Evolutionary conservation across 1,140 invertebrate species (phyloP).

Genomic region (Brachionus asplanchnoidis): DNA sequence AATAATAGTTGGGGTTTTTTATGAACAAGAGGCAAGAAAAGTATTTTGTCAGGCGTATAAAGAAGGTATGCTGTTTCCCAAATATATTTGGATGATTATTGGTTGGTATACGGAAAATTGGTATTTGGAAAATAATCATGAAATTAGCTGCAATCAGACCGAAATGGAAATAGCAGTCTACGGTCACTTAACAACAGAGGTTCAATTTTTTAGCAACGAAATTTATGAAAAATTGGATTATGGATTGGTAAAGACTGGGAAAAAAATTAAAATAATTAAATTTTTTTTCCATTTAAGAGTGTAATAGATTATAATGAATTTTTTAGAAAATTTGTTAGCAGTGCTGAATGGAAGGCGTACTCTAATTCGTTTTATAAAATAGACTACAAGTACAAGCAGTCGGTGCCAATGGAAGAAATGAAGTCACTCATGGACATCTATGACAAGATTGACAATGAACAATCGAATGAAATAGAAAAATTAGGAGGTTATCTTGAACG

Average conservation of each 20-base stretch:
- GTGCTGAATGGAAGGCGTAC: background rate
- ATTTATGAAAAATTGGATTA: slow-evolving; percentile 33
- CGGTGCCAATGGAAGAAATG: slow-evolving; percentile 12
- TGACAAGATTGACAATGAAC: slow-evolving; percentile 23
- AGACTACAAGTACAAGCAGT: slow-evolving; percentile 28
- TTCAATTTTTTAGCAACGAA: slow-evolving; percentile 51
- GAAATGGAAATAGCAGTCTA: slow-evolving; percentile 86
- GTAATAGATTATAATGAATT: background rate
- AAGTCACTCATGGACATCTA: slow-evolving; percentile 42
- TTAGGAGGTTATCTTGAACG: slow-evolving; percentile 86
- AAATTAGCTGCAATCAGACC: slow-evolving; percentile 82
- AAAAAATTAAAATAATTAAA: background rate
- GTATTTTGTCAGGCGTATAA: slow-evolving; percentile 85
- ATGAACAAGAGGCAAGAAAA: slow-evolving; percentile 86
- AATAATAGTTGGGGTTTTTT: slow-evolving; percentile 95
- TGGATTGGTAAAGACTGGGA: background rate
- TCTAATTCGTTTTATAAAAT: background rate
- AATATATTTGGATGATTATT: slow-evolving; percentile 99
- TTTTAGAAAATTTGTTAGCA: slow-evolving; percentile 38
- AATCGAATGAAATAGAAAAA: slow-evolving; percentile 47
- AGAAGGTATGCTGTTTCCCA: slow-evolving; percentile 85
- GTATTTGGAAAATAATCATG: slow-evolving; percentile 82
- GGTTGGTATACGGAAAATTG: slow-evolving; percentile 99
- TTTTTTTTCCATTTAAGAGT: background rate
- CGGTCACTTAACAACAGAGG: slow-evolving; percentile 94